Base-by-base conservation (phyloP, 2,797 vertebrate species). In the Erpetoichthys calabaricus region DNA sequence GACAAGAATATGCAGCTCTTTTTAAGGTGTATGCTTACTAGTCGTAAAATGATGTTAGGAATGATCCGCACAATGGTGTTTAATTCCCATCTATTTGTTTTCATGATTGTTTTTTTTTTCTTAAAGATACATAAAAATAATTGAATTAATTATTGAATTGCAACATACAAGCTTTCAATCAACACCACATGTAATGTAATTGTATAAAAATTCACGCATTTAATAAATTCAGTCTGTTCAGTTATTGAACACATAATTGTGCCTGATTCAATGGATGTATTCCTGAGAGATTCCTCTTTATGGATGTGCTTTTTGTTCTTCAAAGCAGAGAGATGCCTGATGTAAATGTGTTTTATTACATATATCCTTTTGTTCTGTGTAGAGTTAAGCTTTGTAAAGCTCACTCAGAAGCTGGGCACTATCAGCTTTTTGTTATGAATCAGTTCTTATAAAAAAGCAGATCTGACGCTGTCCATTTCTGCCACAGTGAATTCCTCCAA, bases 281-380 rank as follows among this genome's bases (percentile, higher is more conserved):
- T 25, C 25, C 25, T 5, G 44, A 42, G 7, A 41, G 41, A 42
- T 54, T 54, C 8, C 53, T 54, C 41, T 54, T 41, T 54, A 43
- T 42, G 4, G 6, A 42, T 43, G 6, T 42, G 9, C 53, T 7
- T 25, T 25, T 54, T 54, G 53, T 3, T 54, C 53, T 54, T 41
- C 25, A 54, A 54, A 54, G 3, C 41, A 42, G 5, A 42, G 44
- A 7, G 41, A 54, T 42, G 8, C 5, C 44, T 4, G 53, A 54
- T 42, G 41, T 54, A 54, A 44, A 54, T 54, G 53, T 42, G 10
- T 54, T 54, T 54, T 54, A 5, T 41, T 54, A 54, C 53, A 54
- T 6, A 25, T 54, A 3, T 54, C 10, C 6, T 7, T 54, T 3
- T 54, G 10, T 54, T 54, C 53, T 54, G 25, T 54, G 7, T 7